phyloP scores from a whole-genome alignment of 2,113 vertebrate species.

The Triplophysa siluroides region DNA sequence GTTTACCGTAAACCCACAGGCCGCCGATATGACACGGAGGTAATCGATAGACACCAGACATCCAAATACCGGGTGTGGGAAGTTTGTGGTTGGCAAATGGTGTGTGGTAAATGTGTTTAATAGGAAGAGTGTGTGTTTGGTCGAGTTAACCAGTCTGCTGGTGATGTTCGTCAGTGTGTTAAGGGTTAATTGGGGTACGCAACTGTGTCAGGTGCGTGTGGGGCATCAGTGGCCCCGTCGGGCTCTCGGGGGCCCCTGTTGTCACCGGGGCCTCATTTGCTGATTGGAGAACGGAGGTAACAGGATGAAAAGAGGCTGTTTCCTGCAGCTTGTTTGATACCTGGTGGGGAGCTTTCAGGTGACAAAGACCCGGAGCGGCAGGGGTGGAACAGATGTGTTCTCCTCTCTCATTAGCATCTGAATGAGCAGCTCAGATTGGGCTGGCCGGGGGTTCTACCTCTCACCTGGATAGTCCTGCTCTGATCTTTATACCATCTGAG shows the following conservation, averaged over 20 bases:
- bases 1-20: neutral
- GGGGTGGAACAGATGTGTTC: conserved; percentile 99
- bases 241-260: conserved; percentile 74
- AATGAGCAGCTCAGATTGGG: conserved; percentile 92
- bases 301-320: conserved; percentile 84
- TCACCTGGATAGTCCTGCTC: conserved; percentile 74
- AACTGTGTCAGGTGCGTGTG: conserved; percentile 71
- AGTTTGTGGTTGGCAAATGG: neutral
- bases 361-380: conserved; percentile 87
- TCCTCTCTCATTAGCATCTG: conserved; percentile 99
- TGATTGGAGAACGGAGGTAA: conserved; percentile 87
- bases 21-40: neutral
- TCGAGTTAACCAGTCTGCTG: conserved; percentile 10
- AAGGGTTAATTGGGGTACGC: conserved; percentile 72
- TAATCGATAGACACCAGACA: neutral
- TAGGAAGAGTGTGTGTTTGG: too few species aligned
- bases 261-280: conserved; percentile 83
- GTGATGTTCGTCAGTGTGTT: neutral
- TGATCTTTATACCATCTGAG: conserved; percentile 98
- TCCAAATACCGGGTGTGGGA: too few species aligned
- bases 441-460: conserved; percentile 64
- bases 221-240: conserved; percentile 64
- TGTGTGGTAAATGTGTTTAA: neutral
- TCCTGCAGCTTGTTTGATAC: conserved; percentile 98
- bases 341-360: conserved; percentile 99